Percentiles rank a stretch among this genome's conserved stretches.
These are phyloP conservation scores for Schizotus pectinicornis DNA, from an alignment of 2,888 invertebrate genomes.

Conservation along the genomic window DNA sequence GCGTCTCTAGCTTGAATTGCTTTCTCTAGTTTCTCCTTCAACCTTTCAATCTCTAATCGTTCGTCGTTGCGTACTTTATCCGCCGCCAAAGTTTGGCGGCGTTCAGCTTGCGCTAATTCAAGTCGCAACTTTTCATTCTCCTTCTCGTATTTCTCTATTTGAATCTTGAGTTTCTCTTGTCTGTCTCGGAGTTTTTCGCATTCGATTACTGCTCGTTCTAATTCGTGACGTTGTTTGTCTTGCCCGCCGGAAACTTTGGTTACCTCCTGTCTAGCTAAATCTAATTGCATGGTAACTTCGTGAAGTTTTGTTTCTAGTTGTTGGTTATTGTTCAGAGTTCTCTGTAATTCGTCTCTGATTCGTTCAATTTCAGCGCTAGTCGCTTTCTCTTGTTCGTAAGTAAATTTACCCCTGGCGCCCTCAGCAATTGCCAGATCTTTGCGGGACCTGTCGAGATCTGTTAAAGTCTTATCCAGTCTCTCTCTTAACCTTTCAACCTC, in stretches of 20 bases:
- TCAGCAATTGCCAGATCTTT: slow-evolving; percentile 80
- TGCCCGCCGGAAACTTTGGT: slow-evolving; percentile 75
- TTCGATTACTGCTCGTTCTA: slow-evolving; percentile 86
- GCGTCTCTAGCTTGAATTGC: slow-evolving; percentile 81
- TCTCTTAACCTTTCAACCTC: slow-evolving; percentile 83
- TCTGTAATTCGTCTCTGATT: slow-evolving; percentile 76
- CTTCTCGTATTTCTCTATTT: slow-evolving; percentile 73
- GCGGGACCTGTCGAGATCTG: slow-evolving; percentile 78
- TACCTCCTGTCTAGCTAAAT: slow-evolving; percentile 79
- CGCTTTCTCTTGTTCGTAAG: slow-evolving; percentile 74
- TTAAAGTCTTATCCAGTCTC: slow-evolving; percentile 79
- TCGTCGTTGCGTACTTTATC: slow-evolving; percentile 72
- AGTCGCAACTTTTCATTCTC: slow-evolving; percentile 80
- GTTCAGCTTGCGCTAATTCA: slow-evolving; percentile 69
- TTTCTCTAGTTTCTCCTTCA: slow-evolving; percentile 86
- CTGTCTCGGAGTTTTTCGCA: slow-evolving; percentile 87
- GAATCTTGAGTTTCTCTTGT: slow-evolving; percentile 81
- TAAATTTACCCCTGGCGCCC: slow-evolving; percentile 80
- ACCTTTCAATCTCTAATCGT: slow-evolving; percentile 80
- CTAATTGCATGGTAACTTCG: slow-evolving; percentile 81
- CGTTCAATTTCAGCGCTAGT: slow-evolving; percentile 70
- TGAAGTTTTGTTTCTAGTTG: slow-evolving; percentile 78
- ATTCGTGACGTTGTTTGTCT: slow-evolving; percentile 80
- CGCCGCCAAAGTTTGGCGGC: slow-evolving; percentile 66
- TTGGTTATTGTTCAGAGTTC: slow-evolving; percentile 67